These are phyloP conservation scores for Pelvicachromis taeniatus DNA, from an alignment of 2,113 vertebrate genomes.

Conservation along the genomic window DNA sequence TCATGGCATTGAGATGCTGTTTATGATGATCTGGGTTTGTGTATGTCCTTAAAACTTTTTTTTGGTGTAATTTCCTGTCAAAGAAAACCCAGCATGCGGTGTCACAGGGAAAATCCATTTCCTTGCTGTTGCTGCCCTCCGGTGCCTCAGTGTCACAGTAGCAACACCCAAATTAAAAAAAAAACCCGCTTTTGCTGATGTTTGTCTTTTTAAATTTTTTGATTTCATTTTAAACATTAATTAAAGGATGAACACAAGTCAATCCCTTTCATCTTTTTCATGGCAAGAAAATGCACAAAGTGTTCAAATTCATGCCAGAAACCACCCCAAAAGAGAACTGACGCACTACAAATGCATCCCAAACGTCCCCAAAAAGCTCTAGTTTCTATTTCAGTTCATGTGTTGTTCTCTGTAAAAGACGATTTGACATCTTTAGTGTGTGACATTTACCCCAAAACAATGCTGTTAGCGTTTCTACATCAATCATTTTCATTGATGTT, in stretches of 20 bases:
- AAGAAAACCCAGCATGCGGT: not conserved
- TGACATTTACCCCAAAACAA: not conserved
- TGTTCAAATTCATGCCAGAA: not conserved
- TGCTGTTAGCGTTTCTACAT: not conserved
- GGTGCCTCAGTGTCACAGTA: not conserved
- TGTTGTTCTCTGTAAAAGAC: fast-evolving
- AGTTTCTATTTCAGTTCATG: not conserved
- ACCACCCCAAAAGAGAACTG: not conserved
- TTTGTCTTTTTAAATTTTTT: fast-evolving
- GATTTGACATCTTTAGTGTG: not conserved
- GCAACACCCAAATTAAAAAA: not conserved
- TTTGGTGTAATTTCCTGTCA: slow-evolving; percentile 37
- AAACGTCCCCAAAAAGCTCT: not conserved
- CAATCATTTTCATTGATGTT: not conserved
- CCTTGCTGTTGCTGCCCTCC: slow-evolving; percentile 36
- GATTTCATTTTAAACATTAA: not conserved
- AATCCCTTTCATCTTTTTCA: not conserved
- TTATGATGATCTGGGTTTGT: not conserved
- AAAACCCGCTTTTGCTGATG: fast-evolving
- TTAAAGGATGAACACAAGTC: not conserved
- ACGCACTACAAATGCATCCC: not conserved
- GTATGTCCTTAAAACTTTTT: fast-evolving
- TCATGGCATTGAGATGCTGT: not conserved
- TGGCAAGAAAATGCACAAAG: not conserved
- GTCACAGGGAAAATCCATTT: not conserved